Evolutionary conservation across 2,797 vertebrate species (phyloP).

Genomic region (Leucoraja ocellata): DNA sequence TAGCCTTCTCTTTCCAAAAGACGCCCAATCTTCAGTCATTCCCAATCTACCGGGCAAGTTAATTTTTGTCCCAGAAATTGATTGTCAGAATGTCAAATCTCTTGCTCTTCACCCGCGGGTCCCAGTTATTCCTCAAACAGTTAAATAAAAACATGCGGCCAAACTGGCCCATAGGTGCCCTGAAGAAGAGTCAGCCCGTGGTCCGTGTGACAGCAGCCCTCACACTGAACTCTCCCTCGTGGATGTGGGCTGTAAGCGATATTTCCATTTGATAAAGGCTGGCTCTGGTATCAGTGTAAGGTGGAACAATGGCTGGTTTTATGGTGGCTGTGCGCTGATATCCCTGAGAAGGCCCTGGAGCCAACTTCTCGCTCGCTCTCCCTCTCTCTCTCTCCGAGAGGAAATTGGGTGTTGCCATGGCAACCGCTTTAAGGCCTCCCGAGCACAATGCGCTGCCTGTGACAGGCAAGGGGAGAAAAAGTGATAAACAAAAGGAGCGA

Average conservation of each 20-base stretch:
- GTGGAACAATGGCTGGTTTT: slow-evolving; percentile 63
- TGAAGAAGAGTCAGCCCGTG: background rate
- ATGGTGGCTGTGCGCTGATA: slow-evolving; percentile 67
- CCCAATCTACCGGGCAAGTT: background rate
- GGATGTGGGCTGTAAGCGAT: slow-evolving; percentile 48
- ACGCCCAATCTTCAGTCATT: background rate
- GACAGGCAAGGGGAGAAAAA: background rate
- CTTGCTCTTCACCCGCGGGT: slow-evolving; percentile 40
- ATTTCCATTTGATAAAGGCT: slow-evolving; percentile 60
- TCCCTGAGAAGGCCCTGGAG: slow-evolving; percentile 69
- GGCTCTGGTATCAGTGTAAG: slow-evolving; percentile 48
- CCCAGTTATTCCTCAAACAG: background rate
- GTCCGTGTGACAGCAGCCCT: background rate
- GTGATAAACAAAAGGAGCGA: background rate
- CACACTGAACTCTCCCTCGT: background rate
- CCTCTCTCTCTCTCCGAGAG: slow-evolving; percentile 49
- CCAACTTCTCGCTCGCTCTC: slow-evolving; percentile 43
- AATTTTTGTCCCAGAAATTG: background rate
- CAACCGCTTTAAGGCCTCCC: slow-evolving; percentile 54
- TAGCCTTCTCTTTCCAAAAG: background rate
- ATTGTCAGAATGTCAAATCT: slow-evolving; percentile 43
- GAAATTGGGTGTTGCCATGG: slow-evolving; percentile 64
- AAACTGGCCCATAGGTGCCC: background rate
- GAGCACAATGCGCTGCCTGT: slow-evolving; percentile 67
- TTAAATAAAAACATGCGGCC: background rate